Base-by-base conservation (phyloP, 2,888 invertebrate species). In the Lymantria dispar region DNA sequence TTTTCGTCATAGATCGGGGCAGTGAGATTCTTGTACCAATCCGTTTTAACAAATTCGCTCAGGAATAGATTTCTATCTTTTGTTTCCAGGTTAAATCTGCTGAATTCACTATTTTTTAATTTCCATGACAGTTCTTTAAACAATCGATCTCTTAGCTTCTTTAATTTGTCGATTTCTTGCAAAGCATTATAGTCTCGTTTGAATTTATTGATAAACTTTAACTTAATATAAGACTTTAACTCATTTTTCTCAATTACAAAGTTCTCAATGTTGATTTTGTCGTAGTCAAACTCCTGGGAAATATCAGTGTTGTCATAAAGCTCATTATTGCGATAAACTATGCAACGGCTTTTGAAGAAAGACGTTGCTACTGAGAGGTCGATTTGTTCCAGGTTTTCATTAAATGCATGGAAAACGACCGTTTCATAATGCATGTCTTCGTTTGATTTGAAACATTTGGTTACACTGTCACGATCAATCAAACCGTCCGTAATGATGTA, bases 401-500 rank as follows among this genome's bases (percentile, higher is more conserved):
- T 59, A 11, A 70, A 60, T 12, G 64, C 72, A 33, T 74, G n/a
- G n/a, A n/a, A n/a, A n/a, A n/a, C n/a, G n/a, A n/a, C 70, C 0
- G 45, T 65, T 58, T 74, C 68, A 13, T 76, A 76, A 47, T 66
- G n/a, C 55, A 73, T 64, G 39, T 72, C 48, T 22, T 56, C 43
- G 30, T 76, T 76, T 8, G 58, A 39, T 31, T 49, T 1, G 0
- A 70, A 60, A 57, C 74, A 74, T 45, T 2, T 11, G 0, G 47
- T 0, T 46, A 38, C 37, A 48, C 58, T 58, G 0, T 0, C 0
- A 0, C 1, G 0, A 11, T 12, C 8, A 22, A 74, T 72, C 43
- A 60, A 9, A n/a, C 74, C 76, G 47, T 76, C 72, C 0, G 76
- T 76, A n/a, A 76, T 57, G 8, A 76, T 70, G 41, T 74, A 74